Evolutionary conservation across 2,797 vertebrate genomes (phyloP).

Genomic region (Yasuhikotakia modesta): DNA sequence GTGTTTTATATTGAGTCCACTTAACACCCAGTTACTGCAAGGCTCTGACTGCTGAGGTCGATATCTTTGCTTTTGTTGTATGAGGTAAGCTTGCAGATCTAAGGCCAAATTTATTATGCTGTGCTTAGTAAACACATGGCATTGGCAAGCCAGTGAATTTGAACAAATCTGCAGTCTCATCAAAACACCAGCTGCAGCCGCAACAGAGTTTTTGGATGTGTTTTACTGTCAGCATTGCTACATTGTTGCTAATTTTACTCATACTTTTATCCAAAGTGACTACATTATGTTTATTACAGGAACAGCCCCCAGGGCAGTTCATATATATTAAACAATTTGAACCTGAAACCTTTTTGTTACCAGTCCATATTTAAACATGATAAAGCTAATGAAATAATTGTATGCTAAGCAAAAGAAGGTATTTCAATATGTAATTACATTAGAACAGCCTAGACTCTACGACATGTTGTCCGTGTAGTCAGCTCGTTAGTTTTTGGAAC

Average conservation of each 20-base stretch:
- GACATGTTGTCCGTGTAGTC: background rate
- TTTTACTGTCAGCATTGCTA: slow-evolving; percentile 1
- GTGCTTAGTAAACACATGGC: slow-evolving; percentile 1
- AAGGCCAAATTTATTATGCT: slow-evolving; percentile 21
- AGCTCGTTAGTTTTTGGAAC: background rate
- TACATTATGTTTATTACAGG: background rate
- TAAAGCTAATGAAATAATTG: background rate
- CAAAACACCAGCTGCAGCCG: slow-evolving; percentile 49
- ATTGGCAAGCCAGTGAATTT: slow-evolving; percentile 21
- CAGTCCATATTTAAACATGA: background rate
- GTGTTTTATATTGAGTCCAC: background rate
- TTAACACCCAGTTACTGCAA: background rate
- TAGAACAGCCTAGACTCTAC: no score
- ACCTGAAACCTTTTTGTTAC: background rate
- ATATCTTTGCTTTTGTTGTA: slow-evolving; percentile 24
- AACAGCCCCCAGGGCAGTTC: background rate
- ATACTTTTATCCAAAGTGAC: slow-evolving; percentile 12
- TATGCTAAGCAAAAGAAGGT: no score
- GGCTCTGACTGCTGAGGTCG: background rate
- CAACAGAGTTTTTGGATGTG: slow-evolving; percentile 23
- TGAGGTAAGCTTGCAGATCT: slow-evolving; percentile 4
- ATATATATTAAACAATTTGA: background rate
- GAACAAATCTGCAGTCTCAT: slow-evolving; percentile 24
- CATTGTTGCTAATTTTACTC: slow-evolving; percentile 23
- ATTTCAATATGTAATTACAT: no score